Evolutionary conservation across 2,797 vertebrate genomes (phyloP).

Genomic region (Cyprinodon diabolis): DNA sequence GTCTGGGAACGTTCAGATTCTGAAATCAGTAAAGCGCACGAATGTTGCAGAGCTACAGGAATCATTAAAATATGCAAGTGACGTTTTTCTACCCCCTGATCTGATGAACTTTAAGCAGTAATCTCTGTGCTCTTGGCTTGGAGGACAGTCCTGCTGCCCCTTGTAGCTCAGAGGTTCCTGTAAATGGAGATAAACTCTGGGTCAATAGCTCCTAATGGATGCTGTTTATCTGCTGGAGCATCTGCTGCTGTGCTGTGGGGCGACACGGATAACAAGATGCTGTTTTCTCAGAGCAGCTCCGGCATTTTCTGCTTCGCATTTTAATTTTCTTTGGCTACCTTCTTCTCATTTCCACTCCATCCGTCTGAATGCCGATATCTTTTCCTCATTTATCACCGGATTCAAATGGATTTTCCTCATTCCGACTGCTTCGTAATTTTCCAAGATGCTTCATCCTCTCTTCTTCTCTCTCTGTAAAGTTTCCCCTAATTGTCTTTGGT

Average conservation of each 20-base stretch:
- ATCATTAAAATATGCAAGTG: neutral
- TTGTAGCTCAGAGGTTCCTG: conserved; percentile 7
- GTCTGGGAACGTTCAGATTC: neutral
- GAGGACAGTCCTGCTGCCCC: neutral
- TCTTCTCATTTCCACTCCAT: neutral
- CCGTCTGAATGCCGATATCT: neutral
- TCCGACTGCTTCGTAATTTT: neutral
- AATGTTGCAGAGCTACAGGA: neutral
- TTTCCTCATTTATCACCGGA: neutral
- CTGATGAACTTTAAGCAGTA: neutral
- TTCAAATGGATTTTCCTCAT: neutral
- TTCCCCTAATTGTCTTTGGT: neutral
- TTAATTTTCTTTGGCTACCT: neutral
- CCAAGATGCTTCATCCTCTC: neutral
- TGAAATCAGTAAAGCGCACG: neutral
- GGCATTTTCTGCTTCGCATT: neutral
- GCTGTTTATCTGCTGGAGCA: conserved; percentile 20
- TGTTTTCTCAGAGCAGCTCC: neutral
- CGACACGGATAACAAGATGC: conserved; percentile 16
- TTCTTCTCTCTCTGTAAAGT: neutral
- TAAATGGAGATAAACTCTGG: conserved; percentile 22
- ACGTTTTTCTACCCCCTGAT: neutral
- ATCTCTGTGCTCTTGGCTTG: no score
- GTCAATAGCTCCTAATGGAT: conserved; percentile 17
- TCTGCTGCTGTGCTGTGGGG: conserved; percentile 31